A percentile compares a stretch with the other conserved stretches of the same genome.
Evolutionary conservation across 2,888 invertebrate genomes (phyloP).

Genomic region (Microctonus hyperodae): DNA sequence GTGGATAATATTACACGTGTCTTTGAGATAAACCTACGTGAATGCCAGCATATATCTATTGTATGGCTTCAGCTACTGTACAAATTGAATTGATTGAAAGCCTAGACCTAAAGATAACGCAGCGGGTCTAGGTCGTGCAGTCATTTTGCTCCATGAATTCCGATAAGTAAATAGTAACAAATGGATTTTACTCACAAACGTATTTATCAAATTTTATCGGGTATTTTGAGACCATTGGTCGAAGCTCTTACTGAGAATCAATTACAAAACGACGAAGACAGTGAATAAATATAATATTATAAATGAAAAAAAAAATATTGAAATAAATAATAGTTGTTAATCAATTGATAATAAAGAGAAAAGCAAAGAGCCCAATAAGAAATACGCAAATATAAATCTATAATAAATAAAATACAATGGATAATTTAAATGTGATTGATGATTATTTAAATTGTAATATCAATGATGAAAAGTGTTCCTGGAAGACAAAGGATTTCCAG

Average conservation of each 20-base stretch:
- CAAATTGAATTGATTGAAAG: conserved; percentile 51
- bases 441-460: conserved; percentile 43
- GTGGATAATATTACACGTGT: neutral
- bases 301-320: too few relatives aligned
- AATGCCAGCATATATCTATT: conserved; percentile 36
- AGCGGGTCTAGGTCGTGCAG: conserved; percentile 41
- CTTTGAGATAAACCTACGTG: conserved; percentile 39
- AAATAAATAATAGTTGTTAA: too few relatives aligned
- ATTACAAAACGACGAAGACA: conserved; percentile 43
- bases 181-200: conserved; percentile 58
- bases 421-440: conserved; percentile 46
- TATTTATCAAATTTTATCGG: conserved; percentile 52
- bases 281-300: conserved; percentile 26
- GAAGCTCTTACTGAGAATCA: conserved; percentile 41
- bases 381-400: conserved; percentile 12
- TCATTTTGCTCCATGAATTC: conserved; percentile 42
- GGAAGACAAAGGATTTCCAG: neutral
- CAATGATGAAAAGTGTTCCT: neutral
- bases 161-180: conserved; percentile 37
- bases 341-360: too few relatives aligned
- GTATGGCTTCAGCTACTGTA: conserved; percentile 52
- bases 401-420: neutral
- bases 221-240: conserved; percentile 48
- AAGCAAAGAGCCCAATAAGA: neutral
- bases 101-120: conserved; percentile 54